phyloP scores from a whole-genome alignment of 2,113 vertebrate species.

The Choloepus hoffmanni region DNA sequence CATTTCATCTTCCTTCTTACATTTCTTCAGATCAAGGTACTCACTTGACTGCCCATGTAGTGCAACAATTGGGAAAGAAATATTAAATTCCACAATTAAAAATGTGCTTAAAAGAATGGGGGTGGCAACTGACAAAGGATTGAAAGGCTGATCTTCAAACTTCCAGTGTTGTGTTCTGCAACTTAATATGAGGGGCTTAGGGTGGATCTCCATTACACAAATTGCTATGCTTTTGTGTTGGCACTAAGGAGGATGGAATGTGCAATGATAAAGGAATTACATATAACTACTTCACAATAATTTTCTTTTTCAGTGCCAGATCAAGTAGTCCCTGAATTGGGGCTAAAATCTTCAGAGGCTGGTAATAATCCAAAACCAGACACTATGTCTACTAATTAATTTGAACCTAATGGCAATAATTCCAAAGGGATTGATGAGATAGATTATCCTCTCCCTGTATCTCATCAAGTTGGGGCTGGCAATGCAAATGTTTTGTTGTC shows the following conservation, averaged over 20 bases:
- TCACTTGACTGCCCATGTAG: not conserved
- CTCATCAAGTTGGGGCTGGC: not conserved
- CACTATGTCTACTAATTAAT: not conserved
- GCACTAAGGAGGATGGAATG: not conserved
- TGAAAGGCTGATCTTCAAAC: not conserved
- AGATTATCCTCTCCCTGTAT: not conserved
- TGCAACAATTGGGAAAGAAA: not conserved
- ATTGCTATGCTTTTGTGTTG: not conserved
- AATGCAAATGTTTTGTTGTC: not conserved
- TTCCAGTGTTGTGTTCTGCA: not conserved
- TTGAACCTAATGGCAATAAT: slow-evolving; percentile 26
- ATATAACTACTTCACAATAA: not conserved
- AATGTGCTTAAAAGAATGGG: not conserved
- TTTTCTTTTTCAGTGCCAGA: not conserved
- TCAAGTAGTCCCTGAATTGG: not conserved
- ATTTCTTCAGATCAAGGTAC: not conserved
- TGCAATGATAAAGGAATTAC: not conserved
- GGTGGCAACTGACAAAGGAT: not conserved
- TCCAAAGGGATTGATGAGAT: not conserved
- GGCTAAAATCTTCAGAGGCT: not conserved
- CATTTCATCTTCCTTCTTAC: no score
- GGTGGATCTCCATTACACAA: not conserved
- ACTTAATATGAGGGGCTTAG: not conserved
- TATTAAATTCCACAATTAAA: not conserved
- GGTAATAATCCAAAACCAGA: not conserved